These are phyloP conservation scores for Vicugna pacos DNA, from an alignment of 2,113 vertebrate species.

Conservation along the genomic window DNA sequence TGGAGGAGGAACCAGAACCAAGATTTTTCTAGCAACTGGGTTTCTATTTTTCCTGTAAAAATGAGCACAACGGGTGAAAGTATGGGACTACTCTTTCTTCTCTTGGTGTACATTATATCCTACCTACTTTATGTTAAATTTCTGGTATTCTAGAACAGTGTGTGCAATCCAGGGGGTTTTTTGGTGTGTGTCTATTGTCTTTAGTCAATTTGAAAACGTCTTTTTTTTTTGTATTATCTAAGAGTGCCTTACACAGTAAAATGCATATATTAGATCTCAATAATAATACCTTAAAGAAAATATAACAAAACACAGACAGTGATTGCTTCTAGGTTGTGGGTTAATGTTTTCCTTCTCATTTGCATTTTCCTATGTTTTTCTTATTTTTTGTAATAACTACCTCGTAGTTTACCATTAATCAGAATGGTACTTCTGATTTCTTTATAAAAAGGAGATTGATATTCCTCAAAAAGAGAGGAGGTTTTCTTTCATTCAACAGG, in stretches of 20 bases:
- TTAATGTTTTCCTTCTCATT: slow-evolving; percentile 15
- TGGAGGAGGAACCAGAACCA: neutral
- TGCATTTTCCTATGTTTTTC: neutral
- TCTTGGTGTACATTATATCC: neutral
- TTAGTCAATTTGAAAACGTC: neutral
- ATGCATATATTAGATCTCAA: neutral
- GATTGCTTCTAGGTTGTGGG: neutral
- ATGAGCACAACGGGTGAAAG: neutral
- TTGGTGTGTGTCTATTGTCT: neutral
- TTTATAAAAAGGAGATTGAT: neutral
- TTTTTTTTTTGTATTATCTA: neutral
- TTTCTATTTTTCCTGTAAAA: slow-evolving; percentile 25
- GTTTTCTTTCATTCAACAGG: neutral
- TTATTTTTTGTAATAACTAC: neutral
- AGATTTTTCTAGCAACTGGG: neutral
- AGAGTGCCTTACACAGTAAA: slow-evolving; percentile 1
- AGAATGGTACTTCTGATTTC: neutral
- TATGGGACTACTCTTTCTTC: neutral
- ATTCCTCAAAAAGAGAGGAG: neutral
- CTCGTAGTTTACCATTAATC: neutral
- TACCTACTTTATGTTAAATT: neutral
- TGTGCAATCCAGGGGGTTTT: neutral
- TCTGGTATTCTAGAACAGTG: neutral
- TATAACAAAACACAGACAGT: neutral
- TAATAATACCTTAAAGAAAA: neutral